These are phyloP conservation scores for Homalodisca vitripennis DNA, from an alignment of 1,140 invertebrate genomes.

Conservation along the genomic window DNA sequence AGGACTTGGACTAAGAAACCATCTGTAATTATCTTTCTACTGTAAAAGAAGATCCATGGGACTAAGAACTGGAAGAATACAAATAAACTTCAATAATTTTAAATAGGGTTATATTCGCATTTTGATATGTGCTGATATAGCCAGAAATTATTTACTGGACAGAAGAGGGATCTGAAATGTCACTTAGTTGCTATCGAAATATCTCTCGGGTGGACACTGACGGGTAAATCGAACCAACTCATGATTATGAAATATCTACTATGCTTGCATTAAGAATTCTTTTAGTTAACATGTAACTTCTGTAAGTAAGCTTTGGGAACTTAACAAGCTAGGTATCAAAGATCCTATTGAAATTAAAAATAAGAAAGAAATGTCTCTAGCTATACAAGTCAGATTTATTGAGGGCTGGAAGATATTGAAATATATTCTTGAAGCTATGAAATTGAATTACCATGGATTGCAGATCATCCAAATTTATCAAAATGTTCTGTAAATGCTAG, in stretches of 20 bases:
- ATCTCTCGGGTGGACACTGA: background rate
- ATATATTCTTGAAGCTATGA: no score
- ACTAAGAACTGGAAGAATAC: conserved; percentile 5
- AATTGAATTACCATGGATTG: no score
- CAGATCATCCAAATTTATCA: no score
- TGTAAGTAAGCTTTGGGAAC: background rate
- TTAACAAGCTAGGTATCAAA: background rate
- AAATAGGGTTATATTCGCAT: conserved; percentile 10
- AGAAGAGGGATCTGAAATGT: background rate
- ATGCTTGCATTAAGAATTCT: background rate
- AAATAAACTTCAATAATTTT: background rate
- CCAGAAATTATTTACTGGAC: conserved; percentile 9
- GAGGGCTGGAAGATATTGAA: no score
- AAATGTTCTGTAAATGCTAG: no score
- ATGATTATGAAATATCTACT: background rate
- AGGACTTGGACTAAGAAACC: conserved; percentile 1
- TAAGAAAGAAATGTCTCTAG: background rate
- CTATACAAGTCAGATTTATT: no score
- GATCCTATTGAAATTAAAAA: background rate
- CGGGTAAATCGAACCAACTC: background rate
- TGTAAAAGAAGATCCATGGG: background rate
- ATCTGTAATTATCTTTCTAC: background rate
- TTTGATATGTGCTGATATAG: conserved; percentile 27
- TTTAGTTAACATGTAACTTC: background rate
- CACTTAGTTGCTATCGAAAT: conserved; percentile 1